These are phyloP conservation scores for Notospermus geniculatus DNA, from an alignment of 1,140 invertebrate species.

Conservation along the genomic window DNA sequence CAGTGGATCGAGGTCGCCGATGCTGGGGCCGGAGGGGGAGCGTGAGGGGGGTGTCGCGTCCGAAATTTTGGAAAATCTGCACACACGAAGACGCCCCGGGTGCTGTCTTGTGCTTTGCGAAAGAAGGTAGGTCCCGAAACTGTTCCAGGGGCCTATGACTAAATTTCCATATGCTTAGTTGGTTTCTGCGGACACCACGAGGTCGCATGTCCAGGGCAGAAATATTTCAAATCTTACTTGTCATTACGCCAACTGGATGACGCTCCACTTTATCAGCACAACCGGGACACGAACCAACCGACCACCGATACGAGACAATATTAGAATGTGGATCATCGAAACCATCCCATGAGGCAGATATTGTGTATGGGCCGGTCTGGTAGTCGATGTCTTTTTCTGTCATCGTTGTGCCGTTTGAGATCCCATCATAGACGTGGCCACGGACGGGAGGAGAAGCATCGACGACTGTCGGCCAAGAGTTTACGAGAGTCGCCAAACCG, in stretches of 20 bases:
- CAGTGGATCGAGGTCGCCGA: too few species aligned
- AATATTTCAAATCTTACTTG: too few species aligned
- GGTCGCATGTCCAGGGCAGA: too few species aligned
- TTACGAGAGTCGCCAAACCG: constrained; percentile 8
- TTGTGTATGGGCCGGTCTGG: constrained; percentile 3
- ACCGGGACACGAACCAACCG: constrained; percentile 25
- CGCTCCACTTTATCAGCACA: constrained; percentile 26
- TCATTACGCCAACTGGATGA: constrained; percentile 16
- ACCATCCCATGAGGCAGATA: constrained; percentile 23
- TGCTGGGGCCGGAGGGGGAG: too few species aligned
- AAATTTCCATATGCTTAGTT: too few species aligned
- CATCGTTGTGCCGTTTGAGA: background rate
- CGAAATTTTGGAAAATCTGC: too few species aligned
- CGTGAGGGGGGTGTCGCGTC: too few species aligned
- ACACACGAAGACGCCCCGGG: too few species aligned
- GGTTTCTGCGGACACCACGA: too few species aligned
- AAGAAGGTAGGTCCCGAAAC: too few species aligned
- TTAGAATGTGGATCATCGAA: constrained; percentile 24
- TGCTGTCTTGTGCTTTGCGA: too few species aligned
- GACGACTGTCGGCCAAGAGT: constrained; percentile 8
- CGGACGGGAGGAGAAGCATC: constrained; percentile 19
- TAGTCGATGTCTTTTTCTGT: constrained; percentile 6
- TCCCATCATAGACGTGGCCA: constrained; percentile 15
- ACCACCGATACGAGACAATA: constrained; percentile 21
- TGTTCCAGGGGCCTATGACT: too few species aligned